These are phyloP conservation scores for Ectemnius continuus DNA, from an alignment of 2,888 invertebrate species.

Conservation along the genomic window DNA sequence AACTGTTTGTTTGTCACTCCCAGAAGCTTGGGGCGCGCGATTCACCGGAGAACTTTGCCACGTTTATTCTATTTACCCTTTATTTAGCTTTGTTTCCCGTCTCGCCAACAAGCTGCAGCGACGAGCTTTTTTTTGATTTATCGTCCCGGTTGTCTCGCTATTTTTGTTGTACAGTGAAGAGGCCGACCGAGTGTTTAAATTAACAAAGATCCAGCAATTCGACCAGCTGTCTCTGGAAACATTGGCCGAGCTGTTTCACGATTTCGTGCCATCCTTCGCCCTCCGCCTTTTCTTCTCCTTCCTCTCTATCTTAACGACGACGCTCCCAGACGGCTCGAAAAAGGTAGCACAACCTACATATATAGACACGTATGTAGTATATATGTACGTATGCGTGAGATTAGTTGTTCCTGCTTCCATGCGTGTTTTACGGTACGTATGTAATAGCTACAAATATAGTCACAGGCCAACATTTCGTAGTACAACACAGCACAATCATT, in stretches of 20 bases:
- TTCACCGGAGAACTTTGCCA: neutral
- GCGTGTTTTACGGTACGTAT: slow-evolving; percentile 57
- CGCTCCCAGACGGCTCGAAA: slow-evolving; percentile 41
- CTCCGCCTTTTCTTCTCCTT: slow-evolving; percentile 2
- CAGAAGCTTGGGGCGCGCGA: neutral
- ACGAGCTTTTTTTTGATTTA: too few species aligned
- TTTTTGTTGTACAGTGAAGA: too few species aligned
- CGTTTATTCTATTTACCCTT: too few species aligned
- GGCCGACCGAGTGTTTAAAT: neutral
- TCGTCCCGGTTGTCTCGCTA: too few species aligned
- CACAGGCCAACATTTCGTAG: slow-evolving; percentile 78
- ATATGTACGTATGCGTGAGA: slow-evolving; percentile 61
- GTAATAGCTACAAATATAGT: slow-evolving; percentile 75
- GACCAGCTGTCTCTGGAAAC: neutral
- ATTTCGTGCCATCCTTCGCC: slow-evolving; percentile 10
- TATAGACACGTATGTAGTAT: slow-evolving; percentile 59
- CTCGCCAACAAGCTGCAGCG: too few species aligned
- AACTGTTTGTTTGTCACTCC: neutral
- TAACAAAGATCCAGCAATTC: neutral
- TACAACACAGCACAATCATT: slow-evolving; percentile 78
- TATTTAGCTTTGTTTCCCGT: too few species aligned
- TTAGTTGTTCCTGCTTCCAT: slow-evolving; percentile 32
- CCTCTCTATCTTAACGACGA: slow-evolving; percentile 20
- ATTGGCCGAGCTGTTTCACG: slow-evolving; percentile 26
- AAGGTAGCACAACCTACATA: slow-evolving; percentile 73